Conservation (phyloP, 1,140 invertebrate genomes). For the Zaprionus ornatus region DNA sequence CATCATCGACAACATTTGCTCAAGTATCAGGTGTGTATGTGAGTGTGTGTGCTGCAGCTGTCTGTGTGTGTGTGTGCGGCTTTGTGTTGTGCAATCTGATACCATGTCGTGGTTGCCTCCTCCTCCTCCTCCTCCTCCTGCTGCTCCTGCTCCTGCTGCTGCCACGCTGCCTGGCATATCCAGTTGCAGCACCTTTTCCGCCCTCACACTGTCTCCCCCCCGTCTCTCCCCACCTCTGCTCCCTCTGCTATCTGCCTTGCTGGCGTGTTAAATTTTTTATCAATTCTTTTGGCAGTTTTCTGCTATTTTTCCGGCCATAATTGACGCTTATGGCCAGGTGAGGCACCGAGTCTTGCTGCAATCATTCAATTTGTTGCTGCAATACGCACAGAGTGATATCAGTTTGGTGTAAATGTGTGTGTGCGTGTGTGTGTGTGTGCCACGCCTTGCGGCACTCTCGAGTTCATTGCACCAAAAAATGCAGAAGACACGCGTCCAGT, state of each 20-base stretch:
- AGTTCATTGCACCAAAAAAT: constrained; percentile 52
- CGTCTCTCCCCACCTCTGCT: neutral
- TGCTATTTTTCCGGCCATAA: constrained; percentile 44
- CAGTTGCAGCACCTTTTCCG: constrained; percentile 62
- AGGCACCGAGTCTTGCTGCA: constrained; percentile 45
- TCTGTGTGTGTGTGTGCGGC: constrained; percentile 30
- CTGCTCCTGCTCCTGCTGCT: constrained; percentile 25
- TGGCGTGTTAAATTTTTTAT: neutral
- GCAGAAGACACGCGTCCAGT: constrained; percentile 37
- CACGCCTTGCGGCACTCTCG: neutral
- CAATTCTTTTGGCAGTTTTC: constrained; percentile 27
- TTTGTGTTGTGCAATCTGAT: constrained; percentile 69
- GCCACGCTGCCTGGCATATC: constrained; percentile 43
- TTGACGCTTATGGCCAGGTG: constrained; percentile 66
- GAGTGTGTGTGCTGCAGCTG: neutral
- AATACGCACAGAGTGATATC: constrained; percentile 1
- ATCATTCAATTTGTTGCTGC: constrained; percentile 70
- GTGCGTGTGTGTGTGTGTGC: constrained; percentile 1
- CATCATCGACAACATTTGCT: constrained; percentile 24
- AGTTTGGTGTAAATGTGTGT: no score
- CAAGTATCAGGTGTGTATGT: neutral
- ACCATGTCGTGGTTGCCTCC: constrained; percentile 56
- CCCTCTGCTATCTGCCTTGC: constrained; percentile 1
- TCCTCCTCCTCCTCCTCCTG: neutral
- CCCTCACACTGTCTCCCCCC: constrained; percentile 19